Conservation (phyloP, 2,113 vertebrate species). For the Sardina pilchardus region DNA sequence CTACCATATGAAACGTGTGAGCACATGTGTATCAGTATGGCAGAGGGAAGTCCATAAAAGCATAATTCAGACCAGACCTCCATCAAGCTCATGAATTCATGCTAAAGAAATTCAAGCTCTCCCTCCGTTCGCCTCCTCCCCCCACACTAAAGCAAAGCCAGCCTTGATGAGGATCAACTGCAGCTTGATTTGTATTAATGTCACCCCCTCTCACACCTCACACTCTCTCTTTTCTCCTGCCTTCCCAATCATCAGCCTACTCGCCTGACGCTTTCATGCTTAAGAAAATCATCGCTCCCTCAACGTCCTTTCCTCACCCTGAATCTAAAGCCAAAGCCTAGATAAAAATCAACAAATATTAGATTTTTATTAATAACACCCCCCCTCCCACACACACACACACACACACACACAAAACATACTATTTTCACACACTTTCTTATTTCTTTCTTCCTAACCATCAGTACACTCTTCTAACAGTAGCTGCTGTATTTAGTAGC, state of each 20-base stretch:
- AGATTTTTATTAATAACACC: background rate
- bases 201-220: background rate
- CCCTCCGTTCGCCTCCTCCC: background rate
- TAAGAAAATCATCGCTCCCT: background rate
- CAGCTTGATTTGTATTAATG: background rate
- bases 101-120: background rate
- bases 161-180: background rate
- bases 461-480: too few species aligned
- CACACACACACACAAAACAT: too few species aligned
- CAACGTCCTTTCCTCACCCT: background rate
- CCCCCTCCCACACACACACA: too few species aligned
- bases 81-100: background rate
- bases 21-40: background rate
- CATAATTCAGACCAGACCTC: constrained; percentile 2
- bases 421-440: too few species aligned
- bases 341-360: background rate
- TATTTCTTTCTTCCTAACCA: too few species aligned
- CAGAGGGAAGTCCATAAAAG: constrained; percentile 7
- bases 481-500: too few species aligned
- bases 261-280: too few species aligned
- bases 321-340: background rate
- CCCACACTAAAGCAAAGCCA: background rate
- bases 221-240: background rate
- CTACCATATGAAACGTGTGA: background rate
- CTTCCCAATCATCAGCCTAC: too few species aligned